Evolutionary conservation across 2,113 vertebrate species (phyloP).

Genomic region (Ciconia boyciana): DNA sequence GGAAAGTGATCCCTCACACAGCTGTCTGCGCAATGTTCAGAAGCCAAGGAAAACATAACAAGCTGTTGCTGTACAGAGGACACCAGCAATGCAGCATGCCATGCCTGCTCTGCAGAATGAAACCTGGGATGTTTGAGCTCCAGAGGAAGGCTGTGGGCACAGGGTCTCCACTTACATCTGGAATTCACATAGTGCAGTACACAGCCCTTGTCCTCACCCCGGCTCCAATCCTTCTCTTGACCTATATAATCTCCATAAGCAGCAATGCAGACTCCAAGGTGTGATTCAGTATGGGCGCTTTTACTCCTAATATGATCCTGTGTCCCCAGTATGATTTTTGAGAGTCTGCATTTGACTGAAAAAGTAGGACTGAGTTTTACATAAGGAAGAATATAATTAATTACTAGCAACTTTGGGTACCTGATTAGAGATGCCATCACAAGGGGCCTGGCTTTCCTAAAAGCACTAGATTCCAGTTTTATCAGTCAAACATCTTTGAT

Average conservation of each 20-base stretch:
- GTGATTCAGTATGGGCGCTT: neutral
- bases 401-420: neutral
- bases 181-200: neutral
- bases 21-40: neutral
- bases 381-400: neutral
- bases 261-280: neutral
- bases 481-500: neutral
- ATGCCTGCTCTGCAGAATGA: neutral
- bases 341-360: neutral
- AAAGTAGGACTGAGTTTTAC: neutral
- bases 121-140: neutral
- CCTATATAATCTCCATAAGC: neutral
- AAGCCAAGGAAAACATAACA: neutral
- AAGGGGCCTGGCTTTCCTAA: neutral
- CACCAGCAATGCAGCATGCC: neutral
- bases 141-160: neutral
- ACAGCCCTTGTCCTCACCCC: neutral
- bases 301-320: neutral
- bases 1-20: neutral
- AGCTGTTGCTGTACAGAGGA: neutral
- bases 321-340: neutral
- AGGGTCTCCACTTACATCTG: neutral
- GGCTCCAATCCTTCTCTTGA: neutral
- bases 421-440: neutral
- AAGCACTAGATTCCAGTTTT: neutral